Evolutionary conservation across 2,888 invertebrate species (phyloP).

Genomic region (Brenthis daphne): DNA sequence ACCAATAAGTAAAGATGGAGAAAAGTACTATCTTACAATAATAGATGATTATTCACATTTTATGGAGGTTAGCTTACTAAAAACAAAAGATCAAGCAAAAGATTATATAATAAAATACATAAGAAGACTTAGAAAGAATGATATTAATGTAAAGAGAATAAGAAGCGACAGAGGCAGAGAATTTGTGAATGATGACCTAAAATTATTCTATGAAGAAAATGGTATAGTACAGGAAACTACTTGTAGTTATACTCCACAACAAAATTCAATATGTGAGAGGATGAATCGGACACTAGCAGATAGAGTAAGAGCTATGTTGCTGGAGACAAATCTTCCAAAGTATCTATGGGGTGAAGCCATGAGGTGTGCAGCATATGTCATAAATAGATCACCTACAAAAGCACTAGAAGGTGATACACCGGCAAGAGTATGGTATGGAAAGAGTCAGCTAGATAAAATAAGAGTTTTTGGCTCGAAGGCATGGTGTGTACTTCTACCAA

Average conservation of each 20-base stretch:
- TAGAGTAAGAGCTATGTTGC: slow-evolving; percentile 31
- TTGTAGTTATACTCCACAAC: slow-evolving; percentile 27
- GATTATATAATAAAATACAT: too few relatives aligned
- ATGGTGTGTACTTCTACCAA: slow-evolving; percentile 31
- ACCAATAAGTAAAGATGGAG: too few relatives aligned
- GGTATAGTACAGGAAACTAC: slow-evolving; percentile 12
- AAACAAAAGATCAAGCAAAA: too few relatives aligned
- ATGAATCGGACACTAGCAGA: slow-evolving; percentile 32
- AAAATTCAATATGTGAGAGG: slow-evolving; percentile 28
- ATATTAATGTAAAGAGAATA: too few relatives aligned
- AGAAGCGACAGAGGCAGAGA: too few relatives aligned
- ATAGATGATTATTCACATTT: too few relatives aligned
- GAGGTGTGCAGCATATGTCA: slow-evolving; percentile 30
- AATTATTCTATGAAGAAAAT: background rate
- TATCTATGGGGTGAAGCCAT: slow-evolving; percentile 39
- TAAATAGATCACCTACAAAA: slow-evolving; percentile 27
- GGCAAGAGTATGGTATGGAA: slow-evolving; percentile 17
- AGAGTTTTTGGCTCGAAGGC: slow-evolving; percentile 33
- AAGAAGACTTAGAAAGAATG: too few relatives aligned
- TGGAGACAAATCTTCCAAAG: slow-evolving; percentile 29
- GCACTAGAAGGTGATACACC: slow-evolving; percentile 12
- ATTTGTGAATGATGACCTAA: background rate
- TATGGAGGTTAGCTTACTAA: too few relatives aligned
- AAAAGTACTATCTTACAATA: too few relatives aligned
- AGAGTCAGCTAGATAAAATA: slow-evolving; percentile 18